Base-by-base conservation (phyloP, 2,797 vertebrate species). In the Antennarius maculatus region DNA sequence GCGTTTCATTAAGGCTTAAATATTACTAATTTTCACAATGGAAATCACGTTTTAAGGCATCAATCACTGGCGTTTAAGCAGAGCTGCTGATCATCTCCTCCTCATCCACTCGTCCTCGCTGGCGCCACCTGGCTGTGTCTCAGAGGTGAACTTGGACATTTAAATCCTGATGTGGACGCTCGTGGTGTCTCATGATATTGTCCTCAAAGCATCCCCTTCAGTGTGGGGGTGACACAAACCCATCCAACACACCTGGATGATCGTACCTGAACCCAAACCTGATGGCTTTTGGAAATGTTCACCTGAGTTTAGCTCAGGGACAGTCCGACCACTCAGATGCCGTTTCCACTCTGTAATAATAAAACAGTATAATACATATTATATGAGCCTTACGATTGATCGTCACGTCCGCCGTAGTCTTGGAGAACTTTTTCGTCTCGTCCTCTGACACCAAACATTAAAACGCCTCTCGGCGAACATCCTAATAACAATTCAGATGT, bases 111-210 rank as follows among this genome's bases (percentile, higher is more conserved):
- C 37, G 28, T 52, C 76, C 77, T 81, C 47, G 14, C 42, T 42
- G 61, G 71, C 37, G 37, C 16, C 47, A 42, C 71, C 46, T 55
- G 74, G 82, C 64, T 87, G 79, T 86, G 74, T 85, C 64, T 71
- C 90, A 79, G 79, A 89, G 88, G 86, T 91, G 82, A 88, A 75
- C 79, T 69, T 57, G 51, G 54, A 82, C 69, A 66, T 83, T 70
- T 79, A 60, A 80, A 71, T 84, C 87, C 79, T 86, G 86, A 86
- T 17, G 74, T n/a, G 43, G 76, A 70, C 55, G 52, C 47, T 83
- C 74, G 74, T 65, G 34, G 61, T 54, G 66, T 75, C 66, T 77
- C 69, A 65, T 71, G 57, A 73, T 74, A 65, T 73, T 50, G 65
- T 83, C 79, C 77, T 48, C 27, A 54, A 81, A 82, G 74, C 67